Base-by-base conservation (phyloP, 64 coral and sea anemone species). In the Anthopleura sola region DNA sequence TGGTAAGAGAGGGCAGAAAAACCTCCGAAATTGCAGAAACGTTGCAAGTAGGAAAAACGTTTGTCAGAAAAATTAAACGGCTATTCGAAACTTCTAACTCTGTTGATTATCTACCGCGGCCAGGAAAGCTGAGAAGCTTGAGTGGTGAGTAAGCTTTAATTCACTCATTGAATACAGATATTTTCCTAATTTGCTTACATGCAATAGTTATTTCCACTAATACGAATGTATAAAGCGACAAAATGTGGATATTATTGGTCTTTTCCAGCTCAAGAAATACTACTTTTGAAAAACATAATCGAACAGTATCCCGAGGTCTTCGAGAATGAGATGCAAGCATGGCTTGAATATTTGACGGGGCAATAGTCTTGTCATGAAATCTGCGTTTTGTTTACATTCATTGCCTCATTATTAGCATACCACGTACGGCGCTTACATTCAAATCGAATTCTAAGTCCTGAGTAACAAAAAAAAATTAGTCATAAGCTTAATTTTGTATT, bases 311-410 rank as follows among this genome's bases (percentile, higher is more conserved):
- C 69, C 13, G 69, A 75, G 36, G 69, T 37, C 6, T 84, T 37
- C 47, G 37, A 68, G 60, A 58, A 86, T 60, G 60, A 86, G 66
- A 58, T 86, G 38, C 84, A 66, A 36, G 60, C 69, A 44, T 68
- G 57, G 57, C 40, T 55, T 83, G 23, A 83, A 16, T 83, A 53
- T 40, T 55, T 49, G 46, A 83, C 80, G 21, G 80, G 80, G 49
- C 26, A 51, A 33, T 53, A 23, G 19, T 47, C 13, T n/a, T 83
- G 26, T 55, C 80, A 55, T 2, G 23, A 83, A 83, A 83, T 83
- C 47, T 47, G 81, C 39, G n/a, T n/a, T n/a, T n/a, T n/a, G n/a
- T n/a, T n/a, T n/a, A n/a, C n/a, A n/a, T n/a, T n/a, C n/a, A n/a
- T n/a, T n/a, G n/a, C n/a, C n/a, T n/a, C n/a, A n/a, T n/a, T n/a